A percentile compares a stretch with the other conserved stretches of the same genome.
These are phyloP conservation scores for Crossocerus cetratus DNA, from an alignment of 2,888 invertebrate genomes.

Conservation along the genomic window DNA sequence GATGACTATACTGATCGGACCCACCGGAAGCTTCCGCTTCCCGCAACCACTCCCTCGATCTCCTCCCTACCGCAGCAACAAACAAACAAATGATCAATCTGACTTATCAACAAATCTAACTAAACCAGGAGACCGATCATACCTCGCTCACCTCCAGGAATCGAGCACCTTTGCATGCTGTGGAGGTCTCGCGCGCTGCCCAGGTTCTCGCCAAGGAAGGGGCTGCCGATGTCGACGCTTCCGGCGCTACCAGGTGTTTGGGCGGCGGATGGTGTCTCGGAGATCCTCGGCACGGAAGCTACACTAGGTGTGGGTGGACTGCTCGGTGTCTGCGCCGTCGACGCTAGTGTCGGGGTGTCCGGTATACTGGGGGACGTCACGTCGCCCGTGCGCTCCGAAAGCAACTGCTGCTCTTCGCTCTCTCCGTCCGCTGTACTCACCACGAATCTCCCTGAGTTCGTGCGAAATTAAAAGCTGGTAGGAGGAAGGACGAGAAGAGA, in stretches of 20 bases:
- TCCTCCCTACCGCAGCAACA: conserved; percentile 60
- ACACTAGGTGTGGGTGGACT: conserved; percentile 69
- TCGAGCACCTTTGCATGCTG: conserved; percentile 70
- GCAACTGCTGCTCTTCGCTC: conserved; percentile 63
- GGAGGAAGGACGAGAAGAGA: conserved; percentile 38
- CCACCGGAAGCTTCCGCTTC: conserved; percentile 70
- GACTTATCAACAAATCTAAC: background rate
- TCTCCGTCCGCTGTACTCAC: conserved; percentile 76
- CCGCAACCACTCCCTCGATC: conserved; percentile 71
- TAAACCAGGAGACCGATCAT: conserved; percentile 4
- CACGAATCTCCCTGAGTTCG: conserved; percentile 76
- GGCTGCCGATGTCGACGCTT: conserved; percentile 77
- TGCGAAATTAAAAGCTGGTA: conserved; percentile 61
- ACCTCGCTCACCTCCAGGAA: conserved; percentile 74
- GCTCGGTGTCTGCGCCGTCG: conserved; percentile 68
- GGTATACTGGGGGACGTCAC: conserved; percentile 57
- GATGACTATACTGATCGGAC: conserved; percentile 76
- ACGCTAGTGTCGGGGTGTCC: conserved; percentile 65
- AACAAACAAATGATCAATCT: too few species aligned
- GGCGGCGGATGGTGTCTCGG: conserved; percentile 76
- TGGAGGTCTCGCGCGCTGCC: conserved; percentile 67
- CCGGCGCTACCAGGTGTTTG: conserved; percentile 73
- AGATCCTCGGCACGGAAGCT: conserved; percentile 66
- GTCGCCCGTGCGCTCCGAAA: conserved; percentile 50
- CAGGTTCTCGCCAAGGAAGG: conserved; percentile 76